phyloP scores from a whole-genome alignment of 2,888 invertebrate species.

The Eurytoma adleriae region DNA sequence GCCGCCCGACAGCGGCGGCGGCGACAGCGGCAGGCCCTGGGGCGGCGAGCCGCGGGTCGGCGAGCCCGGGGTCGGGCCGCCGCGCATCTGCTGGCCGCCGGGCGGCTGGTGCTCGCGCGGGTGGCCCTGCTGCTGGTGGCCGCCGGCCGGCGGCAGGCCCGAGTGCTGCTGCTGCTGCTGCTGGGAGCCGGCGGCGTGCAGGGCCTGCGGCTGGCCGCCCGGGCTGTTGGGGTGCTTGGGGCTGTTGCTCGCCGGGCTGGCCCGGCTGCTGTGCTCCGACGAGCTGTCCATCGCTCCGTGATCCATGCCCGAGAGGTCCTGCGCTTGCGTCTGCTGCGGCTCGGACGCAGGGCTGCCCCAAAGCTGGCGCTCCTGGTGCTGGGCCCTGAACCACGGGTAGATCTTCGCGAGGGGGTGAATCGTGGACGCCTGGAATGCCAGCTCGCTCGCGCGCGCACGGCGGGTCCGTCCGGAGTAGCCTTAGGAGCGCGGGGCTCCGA shows the following conservation, averaged over 20 bases:
- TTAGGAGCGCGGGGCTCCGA: slow-evolving; percentile 26
- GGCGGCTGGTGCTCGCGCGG: slow-evolving; percentile 75
- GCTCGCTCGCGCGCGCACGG: slow-evolving; percentile 20
- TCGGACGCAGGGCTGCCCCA: slow-evolving; percentile 51
- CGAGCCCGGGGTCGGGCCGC: slow-evolving; percentile 76
- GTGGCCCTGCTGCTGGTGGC: slow-evolving; percentile 78
- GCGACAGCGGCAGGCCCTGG: slow-evolving; percentile 78
- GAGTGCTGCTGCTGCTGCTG: slow-evolving; percentile 67
- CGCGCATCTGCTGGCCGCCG: slow-evolving; percentile 70
- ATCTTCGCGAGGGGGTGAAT: slow-evolving; percentile 57
- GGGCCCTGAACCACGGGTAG: slow-evolving; percentile 58
- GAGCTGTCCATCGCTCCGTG: slow-evolving; percentile 75
- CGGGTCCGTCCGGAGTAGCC: slow-evolving; percentile 24
- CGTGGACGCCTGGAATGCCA: slow-evolving; percentile 37
- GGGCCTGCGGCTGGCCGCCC: slow-evolving; percentile 62
- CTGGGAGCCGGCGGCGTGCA: slow-evolving; percentile 63
- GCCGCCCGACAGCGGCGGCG: slow-evolving; percentile 79
- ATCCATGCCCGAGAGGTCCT: slow-evolving; percentile 66
- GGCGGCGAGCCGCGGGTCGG: slow-evolving; percentile 79
- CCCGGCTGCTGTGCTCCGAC: slow-evolving; percentile 76
- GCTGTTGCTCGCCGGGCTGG: slow-evolving; percentile 73
- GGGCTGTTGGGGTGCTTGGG: slow-evolving; percentile 73
- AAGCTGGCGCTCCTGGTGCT: slow-evolving; percentile 54
- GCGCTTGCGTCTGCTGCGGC: slow-evolving; percentile 59
- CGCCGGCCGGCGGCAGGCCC: slow-evolving; percentile 73